These are phyloP conservation scores for Mesorhabditis sp. DNA, from an alignment of 2,888 invertebrate species.

Conservation along the genomic window DNA sequence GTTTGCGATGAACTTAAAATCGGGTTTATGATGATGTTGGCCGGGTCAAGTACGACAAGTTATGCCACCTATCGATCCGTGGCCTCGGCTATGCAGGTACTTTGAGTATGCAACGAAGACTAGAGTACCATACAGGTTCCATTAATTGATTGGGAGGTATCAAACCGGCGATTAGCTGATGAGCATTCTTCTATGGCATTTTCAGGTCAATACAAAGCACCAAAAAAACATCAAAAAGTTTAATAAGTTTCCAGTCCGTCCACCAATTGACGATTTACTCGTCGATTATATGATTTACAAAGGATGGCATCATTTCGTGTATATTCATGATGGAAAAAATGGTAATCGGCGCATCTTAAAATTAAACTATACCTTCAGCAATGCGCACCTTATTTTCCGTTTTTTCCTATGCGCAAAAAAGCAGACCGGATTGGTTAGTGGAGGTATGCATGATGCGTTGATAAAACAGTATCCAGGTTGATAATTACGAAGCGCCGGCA, in stretches of 20 bases:
- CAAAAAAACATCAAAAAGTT: not conserved
- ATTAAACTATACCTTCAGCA: constrained; percentile 20
- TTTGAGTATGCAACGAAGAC: not conserved
- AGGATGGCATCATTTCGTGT: constrained; percentile 37
- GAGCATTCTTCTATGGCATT: constrained; percentile 31
- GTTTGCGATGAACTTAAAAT: constrained; percentile 45
- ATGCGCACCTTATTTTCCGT: constrained; percentile 31
- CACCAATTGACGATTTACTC: constrained; percentile 30
- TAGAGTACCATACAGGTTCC: constrained; percentile 23
- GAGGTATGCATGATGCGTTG: not conserved
- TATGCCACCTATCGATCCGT: constrained; percentile 35
- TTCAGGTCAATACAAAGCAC: constrained; percentile 14
- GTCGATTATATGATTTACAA: constrained; percentile 41
- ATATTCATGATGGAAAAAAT: constrained; percentile 43
- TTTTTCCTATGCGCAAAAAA: constrained; percentile 30
- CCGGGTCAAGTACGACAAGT: constrained; percentile 31
- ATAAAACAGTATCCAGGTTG: not conserved
- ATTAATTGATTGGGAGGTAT: constrained; percentile 39
- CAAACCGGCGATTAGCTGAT: constrained; percentile 16
- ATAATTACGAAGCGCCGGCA: constrained; percentile 24
- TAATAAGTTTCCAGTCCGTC: constrained; percentile 19
- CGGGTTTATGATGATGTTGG: constrained; percentile 44
- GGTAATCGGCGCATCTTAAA: constrained; percentile 18
- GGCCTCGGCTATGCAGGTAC: constrained; percentile 36
- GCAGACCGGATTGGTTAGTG: constrained; percentile 15